Percentiles rank a stretch among this genome's conserved stretches.
These are phyloP conservation scores for Tachysurus vachellii DNA, from an alignment of 2,113 vertebrate genomes.

Conservation along the genomic window DNA sequence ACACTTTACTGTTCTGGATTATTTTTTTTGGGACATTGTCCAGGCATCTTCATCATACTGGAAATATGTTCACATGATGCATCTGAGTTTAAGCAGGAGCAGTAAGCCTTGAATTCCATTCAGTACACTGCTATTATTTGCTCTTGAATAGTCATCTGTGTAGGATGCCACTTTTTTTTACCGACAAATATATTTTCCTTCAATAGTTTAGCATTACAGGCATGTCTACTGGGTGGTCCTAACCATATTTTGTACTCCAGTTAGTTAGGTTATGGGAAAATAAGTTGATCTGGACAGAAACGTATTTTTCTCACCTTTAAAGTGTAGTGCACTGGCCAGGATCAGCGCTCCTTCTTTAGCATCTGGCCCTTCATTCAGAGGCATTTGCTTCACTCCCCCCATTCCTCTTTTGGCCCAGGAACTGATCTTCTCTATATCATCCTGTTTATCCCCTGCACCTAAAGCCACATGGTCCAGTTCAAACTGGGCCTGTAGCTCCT, in stretches of 20 bases:
- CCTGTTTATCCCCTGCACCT: conserved; percentile 54
- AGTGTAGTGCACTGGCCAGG: conserved; percentile 60
- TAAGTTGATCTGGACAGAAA: not conserved
- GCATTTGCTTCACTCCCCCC: conserved; percentile 52
- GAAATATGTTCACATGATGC: not conserved
- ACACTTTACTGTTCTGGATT: no score
- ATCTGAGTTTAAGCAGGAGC: not conserved
- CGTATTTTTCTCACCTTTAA: conserved; percentile 64
- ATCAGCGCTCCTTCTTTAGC: conserved; percentile 60
- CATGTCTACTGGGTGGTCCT: not conserved
- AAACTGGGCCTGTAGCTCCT: conserved; percentile 55
- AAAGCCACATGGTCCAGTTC: conserved; percentile 58
- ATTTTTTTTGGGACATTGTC: not conserved
- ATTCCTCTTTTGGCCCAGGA: conserved; percentile 62
- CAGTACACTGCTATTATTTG: not conserved
- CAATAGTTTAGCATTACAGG: not conserved
- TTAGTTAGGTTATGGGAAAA: not conserved
- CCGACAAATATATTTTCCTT: not conserved
- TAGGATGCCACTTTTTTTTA: not conserved
- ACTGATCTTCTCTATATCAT: conserved; percentile 59
- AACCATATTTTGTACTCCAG: not conserved
- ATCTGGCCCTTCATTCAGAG: conserved; percentile 50
- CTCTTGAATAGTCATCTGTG: not conserved
- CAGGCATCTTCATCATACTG: not conserved
- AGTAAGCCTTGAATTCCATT: not conserved